Conservation (phyloP, 2,113 vertebrate species). For the Anser cygnoides region DNA sequence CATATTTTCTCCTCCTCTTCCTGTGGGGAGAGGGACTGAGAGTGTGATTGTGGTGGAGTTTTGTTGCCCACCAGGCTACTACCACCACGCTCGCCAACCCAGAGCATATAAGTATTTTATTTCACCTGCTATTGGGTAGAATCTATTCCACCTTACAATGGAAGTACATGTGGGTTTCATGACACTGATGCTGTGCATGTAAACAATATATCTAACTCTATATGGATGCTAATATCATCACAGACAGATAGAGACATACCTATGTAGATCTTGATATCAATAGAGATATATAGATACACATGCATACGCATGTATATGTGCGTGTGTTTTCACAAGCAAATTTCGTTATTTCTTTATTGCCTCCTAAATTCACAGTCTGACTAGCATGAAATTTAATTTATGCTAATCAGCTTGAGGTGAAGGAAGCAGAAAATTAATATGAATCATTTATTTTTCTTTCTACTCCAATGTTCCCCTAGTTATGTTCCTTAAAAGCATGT, state of each 20-base stretch:
- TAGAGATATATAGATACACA: not conserved
- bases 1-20: no score
- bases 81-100: not conserved
- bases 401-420: conserved; percentile 12
- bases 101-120: not conserved
- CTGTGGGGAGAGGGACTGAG: no score
- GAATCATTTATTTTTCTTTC: not conserved
- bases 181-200: not conserved
- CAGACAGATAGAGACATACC: not conserved
- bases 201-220: not conserved
- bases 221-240: rapidly evolving
- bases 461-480: not conserved
- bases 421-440: conserved; percentile 29
- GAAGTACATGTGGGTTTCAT: not conserved
- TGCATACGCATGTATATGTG: not conserved
- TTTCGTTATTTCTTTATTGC: not conserved
- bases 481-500: not conserved
- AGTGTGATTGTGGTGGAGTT: no score
- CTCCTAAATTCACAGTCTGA: not conserved
- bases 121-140: not conserved
- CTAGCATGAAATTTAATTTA: conserved; percentile 3
- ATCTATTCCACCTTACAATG: not conserved
- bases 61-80: no score
- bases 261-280: not conserved
- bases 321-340: not conserved